These are phyloP conservation scores for Lordiphosa stackelbergi DNA, from an alignment of 1,140 invertebrate genomes.

Conservation along the genomic window DNA sequence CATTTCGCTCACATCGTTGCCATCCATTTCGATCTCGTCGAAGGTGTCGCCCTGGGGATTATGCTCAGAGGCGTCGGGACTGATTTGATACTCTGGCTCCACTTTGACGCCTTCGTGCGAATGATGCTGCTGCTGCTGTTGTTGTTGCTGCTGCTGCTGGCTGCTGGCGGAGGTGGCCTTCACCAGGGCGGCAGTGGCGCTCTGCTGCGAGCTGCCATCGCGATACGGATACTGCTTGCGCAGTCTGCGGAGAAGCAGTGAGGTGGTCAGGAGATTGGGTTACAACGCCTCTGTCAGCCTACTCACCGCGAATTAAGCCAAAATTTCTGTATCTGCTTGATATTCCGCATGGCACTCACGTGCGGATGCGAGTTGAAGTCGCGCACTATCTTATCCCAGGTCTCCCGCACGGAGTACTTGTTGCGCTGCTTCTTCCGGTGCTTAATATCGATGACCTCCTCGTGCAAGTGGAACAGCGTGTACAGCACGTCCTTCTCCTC, in stretches of 20 bases:
- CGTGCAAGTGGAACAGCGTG: slow-evolving; percentile 62
- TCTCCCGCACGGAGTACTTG: slow-evolving; percentile 72
- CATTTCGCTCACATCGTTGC: slow-evolving; percentile 57
- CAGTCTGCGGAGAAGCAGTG: slow-evolving; percentile 32
- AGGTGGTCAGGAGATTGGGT: not conserved
- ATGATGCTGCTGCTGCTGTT: slow-evolving; percentile 35
- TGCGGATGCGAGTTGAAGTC: slow-evolving; percentile 70
- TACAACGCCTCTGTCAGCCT: not conserved
- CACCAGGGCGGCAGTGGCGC: slow-evolving; percentile 14
- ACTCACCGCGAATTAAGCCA: slow-evolving; percentile 75
- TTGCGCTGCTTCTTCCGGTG: slow-evolving; percentile 68
- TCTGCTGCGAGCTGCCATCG: slow-evolving; percentile 37
- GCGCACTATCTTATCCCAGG: slow-evolving; percentile 73
- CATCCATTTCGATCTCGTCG: slow-evolving; percentile 74
- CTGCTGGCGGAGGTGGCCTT: slow-evolving; percentile 29
- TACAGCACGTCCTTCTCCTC: slow-evolving; percentile 76
- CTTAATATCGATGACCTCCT: slow-evolving; percentile 76
- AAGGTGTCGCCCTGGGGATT: slow-evolving; percentile 62
- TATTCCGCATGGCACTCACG: slow-evolving; percentile 63
- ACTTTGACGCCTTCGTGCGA: slow-evolving; percentile 61
- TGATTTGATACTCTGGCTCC: slow-evolving; percentile 69
- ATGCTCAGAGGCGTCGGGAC: slow-evolving; percentile 61
- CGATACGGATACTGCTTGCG: slow-evolving; percentile 74
- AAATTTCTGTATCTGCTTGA: slow-evolving; percentile 76
- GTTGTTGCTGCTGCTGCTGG: slow-evolving; percentile 43